Evolutionary conservation across 2,888 invertebrate species (phyloP).

Genomic region (Nomada ruficornis): DNA sequence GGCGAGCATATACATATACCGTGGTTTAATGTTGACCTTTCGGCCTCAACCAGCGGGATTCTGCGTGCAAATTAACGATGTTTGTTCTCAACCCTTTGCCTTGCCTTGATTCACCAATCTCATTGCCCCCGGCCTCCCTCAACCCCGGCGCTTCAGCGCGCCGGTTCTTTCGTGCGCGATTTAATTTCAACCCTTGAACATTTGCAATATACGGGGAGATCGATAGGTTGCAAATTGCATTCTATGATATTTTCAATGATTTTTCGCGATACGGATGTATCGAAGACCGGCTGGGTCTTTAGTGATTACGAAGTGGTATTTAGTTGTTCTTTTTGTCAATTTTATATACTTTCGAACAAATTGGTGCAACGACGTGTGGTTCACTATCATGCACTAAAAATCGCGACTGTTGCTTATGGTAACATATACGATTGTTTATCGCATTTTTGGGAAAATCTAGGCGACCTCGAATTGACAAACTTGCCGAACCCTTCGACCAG

Average conservation of each 20-base stretch:
- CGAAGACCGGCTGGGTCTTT: no score
- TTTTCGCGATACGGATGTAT: background rate
- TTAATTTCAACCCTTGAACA: conserved; percentile 11
- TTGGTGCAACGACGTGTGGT: no score
- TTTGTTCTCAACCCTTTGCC: conserved; percentile 80
- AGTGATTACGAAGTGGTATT: no score
- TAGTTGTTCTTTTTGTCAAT: no score
- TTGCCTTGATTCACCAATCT: conserved; percentile 61
- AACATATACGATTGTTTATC: no score
- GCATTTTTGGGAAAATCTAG: no score
- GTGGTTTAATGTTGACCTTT: conserved; percentile 83
- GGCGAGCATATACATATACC: conserved; percentile 76
- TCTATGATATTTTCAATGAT: background rate
- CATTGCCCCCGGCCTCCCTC: conserved; percentile 19
- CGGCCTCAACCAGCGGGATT: conserved; percentile 76
- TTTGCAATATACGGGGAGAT: conserved; percentile 2
- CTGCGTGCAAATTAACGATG: conserved; percentile 83
- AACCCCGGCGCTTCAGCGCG: background rate
- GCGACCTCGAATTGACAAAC: no score
- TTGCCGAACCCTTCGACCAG: no score
- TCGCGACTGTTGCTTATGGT: no score
- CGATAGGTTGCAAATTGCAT: background rate
- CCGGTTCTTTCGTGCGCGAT: conserved; percentile 13
- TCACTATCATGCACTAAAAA: no score
- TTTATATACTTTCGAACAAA: no score